phyloP scores from a whole-genome alignment of 2,888 invertebrate species.

The Cerceris rybyensis region DNA sequence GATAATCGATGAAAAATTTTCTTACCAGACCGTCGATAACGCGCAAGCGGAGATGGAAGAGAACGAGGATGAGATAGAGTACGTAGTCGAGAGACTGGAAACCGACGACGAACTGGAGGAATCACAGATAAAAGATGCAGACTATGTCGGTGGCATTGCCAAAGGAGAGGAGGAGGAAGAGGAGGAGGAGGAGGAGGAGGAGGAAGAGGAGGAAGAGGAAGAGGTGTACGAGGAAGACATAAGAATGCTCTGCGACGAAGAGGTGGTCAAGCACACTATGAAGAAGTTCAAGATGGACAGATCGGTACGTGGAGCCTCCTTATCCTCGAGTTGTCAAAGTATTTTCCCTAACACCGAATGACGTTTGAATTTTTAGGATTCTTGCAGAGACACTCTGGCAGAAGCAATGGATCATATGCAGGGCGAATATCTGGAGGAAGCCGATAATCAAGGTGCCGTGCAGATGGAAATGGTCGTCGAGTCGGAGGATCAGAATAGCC shows the following conservation, averaged over 20 bases:
- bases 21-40: conserved; percentile 37
- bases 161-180: conserved; percentile 38
- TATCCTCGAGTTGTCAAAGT: background rate
- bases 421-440: conserved; percentile 72
- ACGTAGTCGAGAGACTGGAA: conserved; percentile 75
- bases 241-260: conserved; percentile 50
- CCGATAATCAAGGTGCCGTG: conserved; percentile 65
- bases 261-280: conserved; percentile 47
- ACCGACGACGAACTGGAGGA: conserved; percentile 54
- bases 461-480: conserved; percentile 75
- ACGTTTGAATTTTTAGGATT: conserved; percentile 44
- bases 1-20: background rate
- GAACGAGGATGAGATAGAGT: conserved; percentile 74
- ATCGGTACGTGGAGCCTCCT: conserved; percentile 31
- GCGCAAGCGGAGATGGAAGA: conserved; percentile 56
- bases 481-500: conserved; percentile 59
- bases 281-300: conserved; percentile 65
- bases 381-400: conserved; percentile 71
- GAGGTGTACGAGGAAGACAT: conserved; percentile 40
- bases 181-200: conserved; percentile 17
- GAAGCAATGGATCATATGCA: conserved; percentile 77
- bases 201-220: conserved; percentile 49
- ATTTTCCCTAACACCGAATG: conserved; percentile 29
- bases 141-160: conserved; percentile 22
- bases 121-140: conserved; percentile 18